A percentile compares a stretch with the other conserved stretches of the same genome.
Conservation (phyloP, 1,140 invertebrate species). For the Capitella teleta region DNA sequence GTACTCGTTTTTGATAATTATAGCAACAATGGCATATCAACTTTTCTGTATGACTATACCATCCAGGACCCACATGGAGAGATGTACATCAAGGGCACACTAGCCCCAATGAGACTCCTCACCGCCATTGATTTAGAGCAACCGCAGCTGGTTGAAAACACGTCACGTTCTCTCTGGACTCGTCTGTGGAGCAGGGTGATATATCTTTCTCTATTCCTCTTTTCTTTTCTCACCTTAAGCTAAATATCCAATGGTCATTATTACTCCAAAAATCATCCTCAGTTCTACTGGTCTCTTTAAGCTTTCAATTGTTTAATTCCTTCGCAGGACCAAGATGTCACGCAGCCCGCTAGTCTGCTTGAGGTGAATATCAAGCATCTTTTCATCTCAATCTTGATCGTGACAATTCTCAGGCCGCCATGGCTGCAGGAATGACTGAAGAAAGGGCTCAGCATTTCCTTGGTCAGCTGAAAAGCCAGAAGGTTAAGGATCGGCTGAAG, state of each 20-base stretch:
- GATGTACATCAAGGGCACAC: slow-evolving; percentile 16
- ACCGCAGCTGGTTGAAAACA: slow-evolving; percentile 25
- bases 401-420: too few species aligned
- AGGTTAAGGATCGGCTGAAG: slow-evolving; percentile 21
- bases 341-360: too few species aligned
- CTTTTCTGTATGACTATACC: background rate
- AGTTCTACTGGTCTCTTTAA: too few species aligned
- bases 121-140: slow-evolving; percentile 34
- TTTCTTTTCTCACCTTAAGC: background rate
- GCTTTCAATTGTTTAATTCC: too few species aligned
- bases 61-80: background rate
- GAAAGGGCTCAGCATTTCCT: too few species aligned
- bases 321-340: too few species aligned
- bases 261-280: too few species aligned
- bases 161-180: slow-evolving; percentile 37
- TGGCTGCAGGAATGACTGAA: too few species aligned
- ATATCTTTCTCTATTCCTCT: background rate
- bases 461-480: too few species aligned
- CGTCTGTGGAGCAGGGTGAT: slow-evolving; percentile 32
- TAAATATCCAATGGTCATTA: too few species aligned
- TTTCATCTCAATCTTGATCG: too few species aligned
- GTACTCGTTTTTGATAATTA: background rate
- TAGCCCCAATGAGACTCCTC: slow-evolving; percentile 36
- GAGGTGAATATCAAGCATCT: too few species aligned
- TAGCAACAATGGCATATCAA: background rate